Percentiles rank a stretch among this genome's conserved stretches.
These are phyloP conservation scores for Aphelenchoides fujianensis DNA, from an alignment of 1,140 invertebrate species.

Conservation along the genomic window DNA sequence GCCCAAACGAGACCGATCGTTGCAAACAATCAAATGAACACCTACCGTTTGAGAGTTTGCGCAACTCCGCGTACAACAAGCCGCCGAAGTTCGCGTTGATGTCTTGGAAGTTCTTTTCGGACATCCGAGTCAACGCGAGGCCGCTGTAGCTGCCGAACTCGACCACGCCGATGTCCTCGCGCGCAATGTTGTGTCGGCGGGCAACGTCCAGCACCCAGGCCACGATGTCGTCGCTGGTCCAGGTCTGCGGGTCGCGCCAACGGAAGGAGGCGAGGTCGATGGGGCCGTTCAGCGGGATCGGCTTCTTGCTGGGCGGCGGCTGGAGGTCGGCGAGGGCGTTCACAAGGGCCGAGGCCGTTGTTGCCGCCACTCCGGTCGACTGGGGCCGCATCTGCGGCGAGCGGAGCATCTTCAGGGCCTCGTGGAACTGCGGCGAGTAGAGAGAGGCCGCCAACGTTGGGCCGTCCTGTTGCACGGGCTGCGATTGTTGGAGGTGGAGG, in stretches of 20 bases:
- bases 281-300: conserved; percentile 53
- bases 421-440: background rate
- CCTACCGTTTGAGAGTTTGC: conserved; percentile 47
- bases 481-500: background rate
- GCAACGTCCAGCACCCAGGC: conserved; percentile 61
- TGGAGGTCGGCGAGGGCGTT: background rate
- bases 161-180: conserved; percentile 56
- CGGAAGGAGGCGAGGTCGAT: conserved; percentile 53
- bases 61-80: conserved; percentile 53
- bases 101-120: conserved; percentile 54
- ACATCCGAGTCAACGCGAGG: conserved; percentile 47
- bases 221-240: conserved; percentile 57
- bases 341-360: too few relatives aligned
- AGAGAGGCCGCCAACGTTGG: background rate
- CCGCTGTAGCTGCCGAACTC: conserved; percentile 48
- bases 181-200: conserved; percentile 50
- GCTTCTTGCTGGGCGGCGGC: conserved; percentile 39
- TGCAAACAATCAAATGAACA: too few relatives aligned
- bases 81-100: conserved; percentile 51
- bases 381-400: background rate
- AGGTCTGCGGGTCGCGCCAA: conserved; percentile 54
- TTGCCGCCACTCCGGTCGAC: background rate
- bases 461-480: background rate
- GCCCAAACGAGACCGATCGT: too few relatives aligned
- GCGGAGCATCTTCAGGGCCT: conserved; percentile 11